Evolutionary conservation across 2,888 invertebrate genomes (phyloP).

Genomic region (Autographa gamma): DNA sequence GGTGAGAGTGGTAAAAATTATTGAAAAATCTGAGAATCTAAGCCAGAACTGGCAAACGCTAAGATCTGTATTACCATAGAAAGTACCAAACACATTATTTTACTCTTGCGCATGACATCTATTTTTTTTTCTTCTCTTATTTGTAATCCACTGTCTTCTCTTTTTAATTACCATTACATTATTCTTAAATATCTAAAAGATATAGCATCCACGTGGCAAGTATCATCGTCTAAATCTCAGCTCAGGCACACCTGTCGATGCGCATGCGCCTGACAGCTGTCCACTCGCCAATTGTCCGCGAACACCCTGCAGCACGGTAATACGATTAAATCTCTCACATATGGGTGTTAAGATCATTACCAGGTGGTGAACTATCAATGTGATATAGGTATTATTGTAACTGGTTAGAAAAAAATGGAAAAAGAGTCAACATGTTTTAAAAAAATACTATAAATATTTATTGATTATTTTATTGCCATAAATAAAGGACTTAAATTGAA

Average conservation of each 20-base stretch:
- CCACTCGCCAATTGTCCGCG: conserved; percentile 57
- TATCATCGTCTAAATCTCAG: conserved; percentile 24
- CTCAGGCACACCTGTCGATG: conserved; percentile 62
- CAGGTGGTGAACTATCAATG: conserved; percentile 47
- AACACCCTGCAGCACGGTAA: conserved; percentile 57
- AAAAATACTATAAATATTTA: no score
- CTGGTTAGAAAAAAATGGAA: not conserved
- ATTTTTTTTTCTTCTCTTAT: no score
- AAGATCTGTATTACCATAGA: no score
- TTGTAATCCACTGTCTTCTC: not conserved
- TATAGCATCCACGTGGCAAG: not conserved
- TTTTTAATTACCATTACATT: not conserved
- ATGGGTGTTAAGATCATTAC: conserved; percentile 53
- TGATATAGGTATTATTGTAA: conserved; percentile 20
- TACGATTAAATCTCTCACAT: conserved; percentile 68
- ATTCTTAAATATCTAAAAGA: no score
- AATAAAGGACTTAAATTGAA: no score
- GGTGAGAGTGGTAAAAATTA: no score
- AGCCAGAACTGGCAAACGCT: no score
- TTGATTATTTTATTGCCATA: no score
- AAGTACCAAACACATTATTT: no score
- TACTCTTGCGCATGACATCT: no score
- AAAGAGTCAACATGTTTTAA: no score
- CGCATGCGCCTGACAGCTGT: conserved; percentile 62
- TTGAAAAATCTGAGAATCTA: no score